Conservation (phyloP, 1,140 invertebrate species). For the Neodiprion pinetum region DNA sequence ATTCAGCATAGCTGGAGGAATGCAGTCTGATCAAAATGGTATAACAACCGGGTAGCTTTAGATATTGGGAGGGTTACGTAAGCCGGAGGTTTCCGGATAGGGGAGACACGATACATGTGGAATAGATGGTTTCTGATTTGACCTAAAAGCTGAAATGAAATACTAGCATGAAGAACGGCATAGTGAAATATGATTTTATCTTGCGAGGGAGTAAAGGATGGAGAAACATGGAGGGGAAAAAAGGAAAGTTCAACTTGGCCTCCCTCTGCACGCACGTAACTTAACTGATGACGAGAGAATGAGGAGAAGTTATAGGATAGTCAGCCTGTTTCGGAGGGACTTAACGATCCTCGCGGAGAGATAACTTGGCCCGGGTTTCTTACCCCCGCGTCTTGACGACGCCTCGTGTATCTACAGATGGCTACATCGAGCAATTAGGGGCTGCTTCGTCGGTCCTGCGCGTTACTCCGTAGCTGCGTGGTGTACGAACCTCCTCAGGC, state of each 20-base stretch:
- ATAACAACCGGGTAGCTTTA: too few relatives aligned
- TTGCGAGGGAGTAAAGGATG: too few relatives aligned
- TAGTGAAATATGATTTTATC: too few relatives aligned
- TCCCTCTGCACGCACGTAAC: not conserved
- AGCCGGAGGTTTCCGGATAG: too few relatives aligned
- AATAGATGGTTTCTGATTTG: too few relatives aligned
- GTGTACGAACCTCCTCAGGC: not conserved
- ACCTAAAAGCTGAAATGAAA: too few relatives aligned
- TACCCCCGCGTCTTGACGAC: not conserved
- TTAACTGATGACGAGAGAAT: not conserved
- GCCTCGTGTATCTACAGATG: constrained; percentile 12
- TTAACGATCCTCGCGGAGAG: not conserved
- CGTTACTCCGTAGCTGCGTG: not conserved
- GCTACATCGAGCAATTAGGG: constrained; percentile 16
- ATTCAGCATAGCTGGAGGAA: too few relatives aligned
- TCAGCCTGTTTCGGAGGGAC: not conserved
- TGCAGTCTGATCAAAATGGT: too few relatives aligned
- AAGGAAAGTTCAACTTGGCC: not conserved
- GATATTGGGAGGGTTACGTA: too few relatives aligned
- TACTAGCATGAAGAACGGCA: too few relatives aligned
- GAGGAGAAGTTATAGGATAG: not conserved
- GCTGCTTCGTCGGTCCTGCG: constrained; percentile 6
- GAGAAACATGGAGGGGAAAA: not conserved
- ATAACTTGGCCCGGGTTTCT: not conserved
- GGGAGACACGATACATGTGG: too few relatives aligned